phyloP scores from a whole-genome alignment of 1,140 invertebrate species.

The Zaprionus lachaisei region DNA sequence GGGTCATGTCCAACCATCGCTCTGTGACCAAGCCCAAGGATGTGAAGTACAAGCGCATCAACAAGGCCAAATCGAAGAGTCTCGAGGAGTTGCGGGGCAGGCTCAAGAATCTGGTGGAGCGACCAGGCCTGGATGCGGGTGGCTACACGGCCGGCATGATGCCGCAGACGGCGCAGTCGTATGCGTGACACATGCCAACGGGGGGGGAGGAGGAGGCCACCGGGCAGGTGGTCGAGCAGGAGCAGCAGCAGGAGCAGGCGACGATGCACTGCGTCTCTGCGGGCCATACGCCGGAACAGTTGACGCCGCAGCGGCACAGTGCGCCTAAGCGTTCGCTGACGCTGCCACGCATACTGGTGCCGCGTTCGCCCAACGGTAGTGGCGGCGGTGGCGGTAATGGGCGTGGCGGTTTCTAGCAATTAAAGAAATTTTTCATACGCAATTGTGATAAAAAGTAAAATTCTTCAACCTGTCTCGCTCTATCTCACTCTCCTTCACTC shows the following conservation, averaged over 20 bases:
- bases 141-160: conserved; percentile 67
- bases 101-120: conserved; percentile 93
- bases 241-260: neutral
- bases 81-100: conserved; percentile 92
- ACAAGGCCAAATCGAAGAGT: conserved; percentile 95
- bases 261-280: conserved; percentile 15
- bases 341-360: conserved; percentile 73
- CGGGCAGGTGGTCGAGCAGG: neutral
- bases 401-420: conserved; percentile 81
- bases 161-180: conserved; percentile 80
- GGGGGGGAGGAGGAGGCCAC: neutral
- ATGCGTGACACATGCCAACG: conserved; percentile 77
- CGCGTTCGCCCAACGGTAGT: conserved; percentile 43
- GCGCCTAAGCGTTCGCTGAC: conserved; percentile 75
- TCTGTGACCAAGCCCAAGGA: conserved; percentile 95
- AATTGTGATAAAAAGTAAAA: conserved; percentile 84
- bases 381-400: conserved; percentile 36
- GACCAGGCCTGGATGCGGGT: conserved; percentile 76
- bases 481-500: conserved; percentile 22
- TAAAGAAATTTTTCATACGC: conserved; percentile 84
- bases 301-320: conserved; percentile 45
- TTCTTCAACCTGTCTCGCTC: conserved; percentile 20
- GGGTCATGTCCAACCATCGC: conserved; percentile 95
- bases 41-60: conserved; percentile 95
- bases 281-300: conserved; percentile 28